Base-by-base conservation (phyloP, 1,140 invertebrate species). In the Phymastichus coffea region DNA sequence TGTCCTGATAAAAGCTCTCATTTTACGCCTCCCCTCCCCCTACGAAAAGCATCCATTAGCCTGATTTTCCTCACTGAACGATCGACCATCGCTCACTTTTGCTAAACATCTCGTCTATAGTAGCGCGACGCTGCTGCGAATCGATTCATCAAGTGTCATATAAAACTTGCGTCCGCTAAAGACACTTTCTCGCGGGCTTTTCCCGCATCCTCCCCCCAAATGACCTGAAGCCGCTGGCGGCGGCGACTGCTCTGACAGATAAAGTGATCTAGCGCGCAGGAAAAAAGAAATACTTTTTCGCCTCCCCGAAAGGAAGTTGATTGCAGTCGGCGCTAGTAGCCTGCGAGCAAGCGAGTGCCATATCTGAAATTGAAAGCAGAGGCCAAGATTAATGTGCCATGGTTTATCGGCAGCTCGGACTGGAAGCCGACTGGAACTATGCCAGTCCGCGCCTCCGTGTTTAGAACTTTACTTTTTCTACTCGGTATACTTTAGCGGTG, bases 361-460 rank as follows among this genome's bases (percentile, higher is more conserved):
- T 44, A 22, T 22, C 23, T 22, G 41, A 44, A 44, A 44, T 44
- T 44, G 41, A 44, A 44, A 44, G 20, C 22, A 33, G 19, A 41
- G 23, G n/a, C 33, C 55, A 57, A 57, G 55, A 57, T 57, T 57
- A 57, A 57, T 49, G 55, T 43, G 37, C 46, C 25, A n/a, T n/a
- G n/a, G n/a, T n/a, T n/a, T n/a, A n/a, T n/a, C n/a, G n/a, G n/a
- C n/a, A n/a, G n/a, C n/a, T n/a, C n/a, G n/a, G n/a, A n/a, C n/a
- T n/a, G n/a, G n/a, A n/a, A n/a, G n/a, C n/a, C n/a, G n/a, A n/a
- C n/a, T n/a, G n/a, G n/a, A n/a, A n/a, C n/a, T n/a, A n/a, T n/a
- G n/a, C n/a, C n/a, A n/a, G n/a, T n/a, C n/a, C n/a, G n/a, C n/a
- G n/a, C n/a, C n/a, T n/a, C n/a, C n/a, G 22, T 58, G 19, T 49